phyloP scores from a whole-genome alignment of 2,888 invertebrate genomes.

The Acanthoscelides obtectus region DNA sequence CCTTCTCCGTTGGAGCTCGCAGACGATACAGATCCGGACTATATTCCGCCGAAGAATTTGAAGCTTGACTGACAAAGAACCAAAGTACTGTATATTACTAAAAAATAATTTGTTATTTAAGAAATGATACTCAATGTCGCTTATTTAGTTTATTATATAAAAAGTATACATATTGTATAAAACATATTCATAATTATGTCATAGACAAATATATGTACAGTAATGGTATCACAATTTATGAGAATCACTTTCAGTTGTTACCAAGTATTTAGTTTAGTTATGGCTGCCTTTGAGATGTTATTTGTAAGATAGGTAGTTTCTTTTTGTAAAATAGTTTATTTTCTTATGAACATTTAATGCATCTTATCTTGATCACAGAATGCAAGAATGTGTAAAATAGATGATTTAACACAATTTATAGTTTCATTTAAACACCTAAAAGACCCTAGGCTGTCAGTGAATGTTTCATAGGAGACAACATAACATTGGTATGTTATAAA shows the following conservation, averaged over 20 bases:
- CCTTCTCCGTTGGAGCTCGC: constrained; percentile 9
- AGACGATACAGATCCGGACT: constrained; percentile 32
- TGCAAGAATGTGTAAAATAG: too few species aligned
- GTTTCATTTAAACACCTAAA: too few species aligned
- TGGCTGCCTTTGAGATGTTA: too few species aligned
- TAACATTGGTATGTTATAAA: too few species aligned
- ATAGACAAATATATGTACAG: background rate
- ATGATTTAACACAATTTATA: too few species aligned
- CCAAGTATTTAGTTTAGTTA: too few species aligned
- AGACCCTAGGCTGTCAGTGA: too few species aligned
- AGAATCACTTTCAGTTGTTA: background rate
- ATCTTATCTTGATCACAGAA: background rate
- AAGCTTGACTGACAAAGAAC: constrained; percentile 14
- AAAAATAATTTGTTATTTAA: background rate
- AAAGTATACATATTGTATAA: background rate
- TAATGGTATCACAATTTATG: background rate
- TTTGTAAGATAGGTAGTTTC: background rate
- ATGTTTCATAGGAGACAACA: too few species aligned
- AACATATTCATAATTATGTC: background rate
- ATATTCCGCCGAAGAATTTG: constrained; percentile 32
- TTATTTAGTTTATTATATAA: background rate
- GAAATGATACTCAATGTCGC: background rate
- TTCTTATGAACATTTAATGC: background rate
- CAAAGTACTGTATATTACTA: background rate
- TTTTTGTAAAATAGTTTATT: background rate